Conservation (phyloP, 2,888 invertebrate species). For the Oegoconia quadripuncta region DNA sequence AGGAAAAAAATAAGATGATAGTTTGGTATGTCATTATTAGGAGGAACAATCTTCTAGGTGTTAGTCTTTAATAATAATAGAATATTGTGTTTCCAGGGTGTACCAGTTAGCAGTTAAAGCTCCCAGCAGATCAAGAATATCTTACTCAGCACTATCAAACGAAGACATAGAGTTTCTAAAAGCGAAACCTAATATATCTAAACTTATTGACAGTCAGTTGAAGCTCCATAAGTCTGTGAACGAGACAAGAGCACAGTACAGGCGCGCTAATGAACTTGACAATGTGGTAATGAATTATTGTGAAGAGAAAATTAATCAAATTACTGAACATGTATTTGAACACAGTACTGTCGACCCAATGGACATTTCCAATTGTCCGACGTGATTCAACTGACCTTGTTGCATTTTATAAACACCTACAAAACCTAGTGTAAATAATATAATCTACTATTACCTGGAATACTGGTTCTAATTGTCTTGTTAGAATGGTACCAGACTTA, state of each 20-base stretch:
- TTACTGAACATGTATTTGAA: conserved; percentile 60
- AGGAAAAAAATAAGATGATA: no score
- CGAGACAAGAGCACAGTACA: conserved; percentile 42
- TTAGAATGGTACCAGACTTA: no score
- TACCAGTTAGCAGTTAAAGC: conserved; percentile 52
- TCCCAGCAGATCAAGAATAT: conserved; percentile 47
- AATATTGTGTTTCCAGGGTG: conserved; percentile 43
- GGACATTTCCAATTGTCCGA: no score
- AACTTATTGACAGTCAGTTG: conserved; percentile 53
- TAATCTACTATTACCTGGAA: no score
- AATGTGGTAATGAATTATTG: conserved; percentile 45
- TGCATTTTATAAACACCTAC: no score
- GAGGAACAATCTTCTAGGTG: no score
- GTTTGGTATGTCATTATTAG: no score
- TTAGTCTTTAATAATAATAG: conserved; percentile 3
- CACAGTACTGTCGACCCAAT: conserved; percentile 50
- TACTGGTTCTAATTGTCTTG: no score
- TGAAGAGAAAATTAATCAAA: conserved; percentile 45
- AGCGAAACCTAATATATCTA: conserved; percentile 54
- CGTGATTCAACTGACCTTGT: no score
- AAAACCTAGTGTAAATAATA: no score
- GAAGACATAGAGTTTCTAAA: conserved; percentile 69
- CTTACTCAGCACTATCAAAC: conserved; percentile 54
- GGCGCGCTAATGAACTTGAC: conserved; percentile 47
- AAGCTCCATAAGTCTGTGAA: conserved; percentile 54